These are phyloP conservation scores for Labroides dimidiatus DNA, from an alignment of 2,797 vertebrate genomes.

Conservation along the genomic window DNA sequence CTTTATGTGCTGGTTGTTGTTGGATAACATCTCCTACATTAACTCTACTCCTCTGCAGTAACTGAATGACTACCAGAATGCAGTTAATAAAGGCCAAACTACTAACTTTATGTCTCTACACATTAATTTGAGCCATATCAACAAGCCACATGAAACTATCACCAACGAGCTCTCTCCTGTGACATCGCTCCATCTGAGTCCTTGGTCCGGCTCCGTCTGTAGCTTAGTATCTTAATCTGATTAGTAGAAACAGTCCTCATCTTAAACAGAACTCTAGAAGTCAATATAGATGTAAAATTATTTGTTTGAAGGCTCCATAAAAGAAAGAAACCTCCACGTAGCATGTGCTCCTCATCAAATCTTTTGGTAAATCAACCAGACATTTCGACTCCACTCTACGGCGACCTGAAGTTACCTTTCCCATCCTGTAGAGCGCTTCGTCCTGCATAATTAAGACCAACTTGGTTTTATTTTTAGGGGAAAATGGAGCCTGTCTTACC, in stretches of 20 bases:
- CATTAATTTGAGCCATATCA: too few relatives aligned
- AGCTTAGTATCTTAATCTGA: too few relatives aligned
- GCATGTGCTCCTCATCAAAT: background rate
- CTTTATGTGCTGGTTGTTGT: conserved; percentile 2
- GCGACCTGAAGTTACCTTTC: background rate
- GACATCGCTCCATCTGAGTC: too few relatives aligned
- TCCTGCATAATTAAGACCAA: conserved; percentile 65
- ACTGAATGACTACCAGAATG: background rate
- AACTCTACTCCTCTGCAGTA: conserved; percentile 1
- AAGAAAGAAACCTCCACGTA: too few relatives aligned
- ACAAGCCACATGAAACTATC: background rate
- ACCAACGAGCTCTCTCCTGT: background rate
- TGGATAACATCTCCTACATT: conserved; percentile 10
- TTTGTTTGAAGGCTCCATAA: too few relatives aligned
- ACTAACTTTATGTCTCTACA: background rate
- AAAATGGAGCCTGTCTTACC: conserved; percentile 40
- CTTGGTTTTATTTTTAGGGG: conserved; percentile 56
- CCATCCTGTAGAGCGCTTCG: conserved; percentile 27
- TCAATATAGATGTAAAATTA: too few relatives aligned
- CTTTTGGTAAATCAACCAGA: background rate
- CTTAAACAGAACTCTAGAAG: too few relatives aligned
- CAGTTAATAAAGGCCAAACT: background rate
- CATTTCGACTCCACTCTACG: background rate
- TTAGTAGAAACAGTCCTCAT: too few relatives aligned
- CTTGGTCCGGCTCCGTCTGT: too few relatives aligned